These are phyloP conservation scores for Acrocephalus kingi DNA, from an alignment of 2,113 vertebrate species.

Conservation along the genomic window DNA sequence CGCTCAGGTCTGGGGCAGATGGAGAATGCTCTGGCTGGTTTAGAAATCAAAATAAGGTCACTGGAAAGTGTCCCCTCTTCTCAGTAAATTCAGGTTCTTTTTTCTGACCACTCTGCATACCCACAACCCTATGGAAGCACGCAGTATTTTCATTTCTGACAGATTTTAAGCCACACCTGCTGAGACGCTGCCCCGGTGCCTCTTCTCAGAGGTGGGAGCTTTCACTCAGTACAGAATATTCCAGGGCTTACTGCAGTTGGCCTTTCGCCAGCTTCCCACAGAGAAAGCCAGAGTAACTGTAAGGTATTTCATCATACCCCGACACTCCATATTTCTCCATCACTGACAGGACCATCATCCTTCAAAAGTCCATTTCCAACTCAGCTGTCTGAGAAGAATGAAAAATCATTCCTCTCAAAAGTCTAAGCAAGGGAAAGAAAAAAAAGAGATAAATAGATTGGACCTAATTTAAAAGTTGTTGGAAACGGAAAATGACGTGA, in stretches of 20 bases:
- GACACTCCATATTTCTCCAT: conserved; percentile 47
- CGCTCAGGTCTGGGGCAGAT: rapidly evolving
- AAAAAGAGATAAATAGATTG: conserved; percentile 13
- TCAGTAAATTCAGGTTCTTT: not conserved
- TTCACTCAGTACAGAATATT: not conserved
- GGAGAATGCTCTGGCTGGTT: not conserved
- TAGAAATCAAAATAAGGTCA: not conserved
- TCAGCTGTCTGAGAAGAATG: conserved; percentile 44
- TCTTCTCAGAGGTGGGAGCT: not conserved
- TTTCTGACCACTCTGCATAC: not conserved
- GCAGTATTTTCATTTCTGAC: not conserved
- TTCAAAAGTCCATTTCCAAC: conserved; percentile 59
- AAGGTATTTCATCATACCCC: conserved; percentile 13
- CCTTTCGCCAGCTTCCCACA: conserved; percentile 18
- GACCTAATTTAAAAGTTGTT: conserved; percentile 20
- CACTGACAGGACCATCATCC: conserved; percentile 28
- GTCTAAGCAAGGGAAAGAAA: not conserved
- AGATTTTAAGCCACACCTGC: not conserved
- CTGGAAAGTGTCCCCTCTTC: not conserved
- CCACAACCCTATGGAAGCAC: rapidly evolving
- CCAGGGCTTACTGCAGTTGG: not conserved
- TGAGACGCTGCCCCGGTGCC: rapidly evolving
- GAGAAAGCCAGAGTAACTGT: not conserved
- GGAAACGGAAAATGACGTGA: not conserved
- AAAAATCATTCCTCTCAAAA: conserved; percentile 35